Conservation (phyloP, 2,888 invertebrate species). For the Heliconius aoede region DNA sequence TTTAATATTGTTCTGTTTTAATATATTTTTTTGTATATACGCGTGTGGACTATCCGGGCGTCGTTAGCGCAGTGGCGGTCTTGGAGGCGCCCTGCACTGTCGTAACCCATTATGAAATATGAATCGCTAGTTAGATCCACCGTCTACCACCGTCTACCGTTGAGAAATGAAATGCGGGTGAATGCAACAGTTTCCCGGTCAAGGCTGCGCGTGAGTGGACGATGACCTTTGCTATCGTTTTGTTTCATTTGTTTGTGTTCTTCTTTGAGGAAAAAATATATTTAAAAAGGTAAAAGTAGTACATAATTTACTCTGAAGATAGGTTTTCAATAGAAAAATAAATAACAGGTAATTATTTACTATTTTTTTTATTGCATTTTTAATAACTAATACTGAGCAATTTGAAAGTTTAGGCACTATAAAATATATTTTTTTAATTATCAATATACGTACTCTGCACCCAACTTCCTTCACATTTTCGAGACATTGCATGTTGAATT, state of each 20-base stretch:
- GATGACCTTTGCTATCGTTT: slow-evolving; percentile 63
- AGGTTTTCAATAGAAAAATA: no score
- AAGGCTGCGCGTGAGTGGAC: slow-evolving; percentile 62
- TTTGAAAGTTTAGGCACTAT: background rate
- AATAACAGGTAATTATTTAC: no score
- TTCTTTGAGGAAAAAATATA: background rate
- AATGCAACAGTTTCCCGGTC: slow-evolving; percentile 77
- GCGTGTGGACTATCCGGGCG: slow-evolving; percentile 58
- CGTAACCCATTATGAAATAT: slow-evolving; percentile 74
- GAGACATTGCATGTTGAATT: background rate
- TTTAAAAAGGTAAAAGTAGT: background rate
- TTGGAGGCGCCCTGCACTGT: slow-evolving; percentile 50
- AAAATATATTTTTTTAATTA: background rate
- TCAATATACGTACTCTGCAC: background rate
- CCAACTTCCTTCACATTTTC: background rate
- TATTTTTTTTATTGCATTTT: no score
- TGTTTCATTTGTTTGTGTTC: slow-evolving; percentile 12
- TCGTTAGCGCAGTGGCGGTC: slow-evolving; percentile 50
- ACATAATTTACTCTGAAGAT: no score
- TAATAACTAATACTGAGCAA: background rate
- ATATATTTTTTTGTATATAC: slow-evolving; percentile 46
- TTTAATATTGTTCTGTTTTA: slow-evolving; percentile 29
- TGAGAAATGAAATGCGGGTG: slow-evolving; percentile 75
- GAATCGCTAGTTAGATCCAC: slow-evolving; percentile 76
- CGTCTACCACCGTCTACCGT: slow-evolving; percentile 67